phyloP scores from a whole-genome alignment of 1,140 invertebrate species.

The Bombus soroeensis region DNA sequence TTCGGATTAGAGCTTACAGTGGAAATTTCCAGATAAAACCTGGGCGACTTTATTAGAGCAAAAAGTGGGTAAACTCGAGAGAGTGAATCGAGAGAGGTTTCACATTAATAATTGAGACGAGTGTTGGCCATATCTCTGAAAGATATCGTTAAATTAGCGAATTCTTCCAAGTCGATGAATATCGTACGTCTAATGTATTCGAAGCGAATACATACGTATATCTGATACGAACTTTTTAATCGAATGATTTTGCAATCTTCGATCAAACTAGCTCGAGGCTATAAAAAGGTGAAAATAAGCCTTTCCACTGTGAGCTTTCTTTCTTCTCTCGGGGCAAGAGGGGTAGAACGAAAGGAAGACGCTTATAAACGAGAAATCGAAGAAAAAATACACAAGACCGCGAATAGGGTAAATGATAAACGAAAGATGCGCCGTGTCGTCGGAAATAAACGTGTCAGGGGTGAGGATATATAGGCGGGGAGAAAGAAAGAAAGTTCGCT shows the following conservation, averaged over 20 bases:
- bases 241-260: not conserved
- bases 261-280: not conserved
- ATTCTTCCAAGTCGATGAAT: not conserved
- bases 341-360: not conserved
- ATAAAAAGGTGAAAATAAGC: constrained; percentile 1
- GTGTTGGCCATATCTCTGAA: not conserved
- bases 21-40: not conserved
- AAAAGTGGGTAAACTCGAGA: not conserved
- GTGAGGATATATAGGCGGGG: constrained; percentile 45
- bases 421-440: constrained; percentile 35
- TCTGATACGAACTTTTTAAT: constrained; percentile 2
- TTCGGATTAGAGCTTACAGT: not conserved
- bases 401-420: constrained; percentile 40
- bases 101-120: not conserved
- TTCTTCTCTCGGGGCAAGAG: not conserved
- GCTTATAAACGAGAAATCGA: not conserved
- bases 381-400: constrained; percentile 14
- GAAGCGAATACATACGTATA: not conserved
- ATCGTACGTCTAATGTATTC: not conserved
- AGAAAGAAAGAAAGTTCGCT: constrained; percentile 50
- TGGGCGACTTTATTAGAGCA: not conserved
- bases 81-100: not conserved
- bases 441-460: constrained; percentile 56
- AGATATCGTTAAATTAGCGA: not conserved
- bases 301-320: not conserved